Conservation (phyloP, 2,888 invertebrate genomes). For the Metalampra italica region DNA sequence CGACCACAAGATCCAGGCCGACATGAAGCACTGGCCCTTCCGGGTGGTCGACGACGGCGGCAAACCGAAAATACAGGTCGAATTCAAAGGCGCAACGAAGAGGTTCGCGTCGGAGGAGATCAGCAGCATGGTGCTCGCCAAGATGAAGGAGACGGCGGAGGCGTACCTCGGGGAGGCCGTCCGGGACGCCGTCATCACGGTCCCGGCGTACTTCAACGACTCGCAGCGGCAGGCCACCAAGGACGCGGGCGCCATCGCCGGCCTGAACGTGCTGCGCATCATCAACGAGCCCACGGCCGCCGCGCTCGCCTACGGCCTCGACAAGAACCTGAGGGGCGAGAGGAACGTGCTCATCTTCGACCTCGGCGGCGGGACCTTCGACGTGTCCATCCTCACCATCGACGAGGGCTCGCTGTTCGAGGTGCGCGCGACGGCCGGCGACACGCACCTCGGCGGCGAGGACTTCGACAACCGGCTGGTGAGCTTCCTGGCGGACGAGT, state of each 20-base stretch:
- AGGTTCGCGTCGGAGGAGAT: constrained; percentile 81
- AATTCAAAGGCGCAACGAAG: constrained; percentile 78
- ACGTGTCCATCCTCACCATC: constrained; percentile 91
- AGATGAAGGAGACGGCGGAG: too few species aligned
- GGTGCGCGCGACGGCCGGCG: constrained; percentile 85
- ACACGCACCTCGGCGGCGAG: constrained; percentile 84
- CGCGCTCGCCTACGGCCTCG: constrained; percentile 86
- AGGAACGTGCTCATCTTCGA: constrained; percentile 83
- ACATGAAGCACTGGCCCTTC: constrained; percentile 89
- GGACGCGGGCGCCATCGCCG: constrained; percentile 88
- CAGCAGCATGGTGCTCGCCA: constrained; percentile 80
- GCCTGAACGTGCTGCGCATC: constrained; percentile 51
- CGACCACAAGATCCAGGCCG: constrained; percentile 82
- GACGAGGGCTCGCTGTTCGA: constrained; percentile 87
- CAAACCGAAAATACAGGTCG: constrained; percentile 80
- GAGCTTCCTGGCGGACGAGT: constrained; percentile 80
- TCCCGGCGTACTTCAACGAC: too few species aligned
- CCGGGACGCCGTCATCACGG: constrained; percentile 83
- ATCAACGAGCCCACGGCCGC: constrained; percentile 92
- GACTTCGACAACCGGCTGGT: constrained; percentile 82
- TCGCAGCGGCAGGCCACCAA: constrained; percentile 78
- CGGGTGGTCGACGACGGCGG: constrained; percentile 77
- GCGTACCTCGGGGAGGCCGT: constrained; percentile 63
- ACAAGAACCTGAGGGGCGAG: constrained; percentile 82
- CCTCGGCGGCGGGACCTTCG: constrained; percentile 88